These are phyloP conservation scores for Platichthys stellatus DNA, from an alignment of 2,113 vertebrate genomes.

Conservation along the genomic window DNA sequence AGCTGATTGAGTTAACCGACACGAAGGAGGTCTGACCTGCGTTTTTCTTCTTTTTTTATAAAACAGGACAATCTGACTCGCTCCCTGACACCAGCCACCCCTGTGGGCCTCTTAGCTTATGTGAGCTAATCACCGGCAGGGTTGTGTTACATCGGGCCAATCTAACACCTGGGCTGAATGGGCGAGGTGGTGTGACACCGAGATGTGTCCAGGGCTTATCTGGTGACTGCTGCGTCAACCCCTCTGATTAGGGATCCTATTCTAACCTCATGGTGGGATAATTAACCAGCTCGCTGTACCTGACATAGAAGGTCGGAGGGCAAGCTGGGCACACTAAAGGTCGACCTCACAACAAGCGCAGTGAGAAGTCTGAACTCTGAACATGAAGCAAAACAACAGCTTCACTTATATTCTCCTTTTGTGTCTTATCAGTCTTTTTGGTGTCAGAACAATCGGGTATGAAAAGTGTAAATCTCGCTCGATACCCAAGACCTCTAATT, in stretches of 20 bases:
- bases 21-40: slow-evolving; percentile 62
- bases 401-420: slow-evolving; percentile 10
- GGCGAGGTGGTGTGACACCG: slow-evolving; percentile 70
- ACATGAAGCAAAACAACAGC: slow-evolving; percentile 24
- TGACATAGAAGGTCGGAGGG: slow-evolving; percentile 69
- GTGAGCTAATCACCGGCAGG: slow-evolving; percentile 81
- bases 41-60: slow-evolving; percentile 39
- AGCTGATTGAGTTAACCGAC: slow-evolving; percentile 67
- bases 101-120: slow-evolving; percentile 76
- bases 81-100: slow-evolving; percentile 52
- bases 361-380: slow-evolving; percentile 40
- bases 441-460: not conserved
- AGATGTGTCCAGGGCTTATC: slow-evolving; percentile 80
- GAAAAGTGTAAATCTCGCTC: too few relatives aligned
- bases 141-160: slow-evolving; percentile 81
- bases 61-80: slow-evolving; percentile 65
- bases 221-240: slow-evolving; percentile 71
- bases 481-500: too few relatives aligned
- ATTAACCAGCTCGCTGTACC: slow-evolving; percentile 74
- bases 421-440: not conserved
- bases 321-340: slow-evolving; percentile 43
- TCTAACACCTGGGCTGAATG: slow-evolving; percentile 82
- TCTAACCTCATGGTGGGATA: slow-evolving; percentile 68
- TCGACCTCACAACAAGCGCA: slow-evolving; percentile 49
- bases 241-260: slow-evolving; percentile 78